Base-by-base conservation (phyloP, 1,140 invertebrate species). In the Platyscapa corneri region DNA sequence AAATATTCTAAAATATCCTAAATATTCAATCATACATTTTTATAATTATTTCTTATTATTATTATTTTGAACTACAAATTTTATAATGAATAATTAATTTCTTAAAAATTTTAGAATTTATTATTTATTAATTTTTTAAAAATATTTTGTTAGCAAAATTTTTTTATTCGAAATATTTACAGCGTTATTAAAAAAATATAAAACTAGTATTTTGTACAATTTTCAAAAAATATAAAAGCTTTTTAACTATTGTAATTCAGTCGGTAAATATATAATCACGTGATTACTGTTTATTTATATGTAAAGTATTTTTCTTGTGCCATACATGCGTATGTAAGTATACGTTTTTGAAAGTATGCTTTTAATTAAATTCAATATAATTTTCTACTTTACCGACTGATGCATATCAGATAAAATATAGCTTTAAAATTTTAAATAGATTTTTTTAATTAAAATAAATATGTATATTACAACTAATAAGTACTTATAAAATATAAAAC, bases 201-300 rank as follows among this genome's bases (percentile, higher is more conserved):
- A 80, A 77, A 78, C n/a, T 34, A 60, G 74, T 32, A 76, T 27
- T 60, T 46, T 60, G 49, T 78, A 78, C 49, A 78, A 60, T 60
- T 78, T 80, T 65, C 32, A 80, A 65, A 65, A 80, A 65, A 80
- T 80, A 80, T 2, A 80, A 80, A 65, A 78, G 30, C 46, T 56
- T 60, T 49, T 72, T 32, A 53, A 53, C 16, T 53, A 72, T 30
- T 37, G 23, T 5, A 72, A 39, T 72, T 39, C 67, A 72, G 67
- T 23, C 67, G 67, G 34, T 39, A 39, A 72, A 72, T 39, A 39
- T 72, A 1, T 27, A 27, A 7, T 3, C 20, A 23, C 67, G 2
- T 39, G 3, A 27, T 64, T 64, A n/a, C 1, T 64, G 14, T 10
- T 27, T 64, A 1, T 64, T 30, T 64, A 30, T 23, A 37, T n/a